Evolutionary conservation across 2,113 vertebrate genomes (phyloP).

Genomic region (Crotalus helleri): DNA sequence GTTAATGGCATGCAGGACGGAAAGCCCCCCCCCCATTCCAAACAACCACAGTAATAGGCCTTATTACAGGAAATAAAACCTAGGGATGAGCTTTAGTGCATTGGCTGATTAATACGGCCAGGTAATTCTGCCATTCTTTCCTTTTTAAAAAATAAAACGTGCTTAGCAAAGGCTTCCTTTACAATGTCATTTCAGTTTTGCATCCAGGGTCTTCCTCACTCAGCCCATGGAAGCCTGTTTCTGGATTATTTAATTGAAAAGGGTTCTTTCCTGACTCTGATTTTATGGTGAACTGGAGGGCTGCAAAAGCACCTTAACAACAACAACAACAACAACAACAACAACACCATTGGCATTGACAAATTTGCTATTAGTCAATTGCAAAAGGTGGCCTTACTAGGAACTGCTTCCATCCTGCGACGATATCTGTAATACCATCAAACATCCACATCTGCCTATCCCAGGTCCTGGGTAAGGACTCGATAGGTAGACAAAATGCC

Average conservation of each 20-base stretch:
- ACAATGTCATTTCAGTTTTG: slow-evolving; percentile 46
- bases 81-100: slow-evolving; percentile 60
- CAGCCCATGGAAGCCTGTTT: slow-evolving; percentile 1
- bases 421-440: too few relatives aligned
- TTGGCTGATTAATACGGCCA: slow-evolving; percentile 65
- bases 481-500: too few relatives aligned
- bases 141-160: slow-evolving; percentile 1
- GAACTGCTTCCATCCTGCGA: too few relatives aligned
- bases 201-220: background rate
- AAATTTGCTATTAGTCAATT: too few relatives aligned
- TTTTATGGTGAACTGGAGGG: background rate
- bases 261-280: background rate
- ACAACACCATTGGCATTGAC: too few relatives aligned
- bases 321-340: too few relatives aligned
- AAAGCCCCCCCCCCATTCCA: slow-evolving; percentile 47
- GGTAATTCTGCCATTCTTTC: slow-evolving; percentile 49
- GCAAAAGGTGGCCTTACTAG: too few relatives aligned
- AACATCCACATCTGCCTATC: too few relatives aligned
- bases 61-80: slow-evolving; percentile 72
- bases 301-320: background rate
- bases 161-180: slow-evolving; percentile 58
- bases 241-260: slow-evolving; percentile 25
- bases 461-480: too few relatives aligned
- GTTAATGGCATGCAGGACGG: slow-evolving; percentile 66
- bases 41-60: slow-evolving; percentile 66